Evolutionary conservation across 2,888 invertebrate species (phyloP), one percentile per base, ranked within the genome.

Genomic region (Dryocosmus kuriphilus): DNA sequence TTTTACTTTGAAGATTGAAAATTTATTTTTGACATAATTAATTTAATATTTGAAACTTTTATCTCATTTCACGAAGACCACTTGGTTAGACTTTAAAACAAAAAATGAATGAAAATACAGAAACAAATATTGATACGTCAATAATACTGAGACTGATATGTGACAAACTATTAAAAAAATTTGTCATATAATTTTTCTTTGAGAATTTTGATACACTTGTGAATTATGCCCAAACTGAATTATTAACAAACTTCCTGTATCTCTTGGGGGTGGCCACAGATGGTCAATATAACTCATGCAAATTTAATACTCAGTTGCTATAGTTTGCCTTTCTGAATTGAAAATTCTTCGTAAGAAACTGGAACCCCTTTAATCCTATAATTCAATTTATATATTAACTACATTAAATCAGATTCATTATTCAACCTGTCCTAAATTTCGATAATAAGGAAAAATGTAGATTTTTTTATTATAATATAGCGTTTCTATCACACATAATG

Each of bases 301-400:
- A 51, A 71, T 71, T 71, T 71, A 71, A 55, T 71, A 71, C 51
- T 71, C 71, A 71, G 71, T 51, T 71, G 71, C 71, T 46, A 55
- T 55, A 51, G 71, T 30, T 55, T 51, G 30, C 51, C 51, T 71
- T 71, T 51, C 32, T 14, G 51, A 71, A 71, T 71, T 51, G 51
- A 46, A n/a, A 55, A 71, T 46, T 71, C 51, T 32, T 71, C 51
- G 55, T 71, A 46, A 71, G 71, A 71, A 71, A 71, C 51, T n/a
- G 51, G 60, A 55, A 22, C n/a, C 55, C 55, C 55, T n/a, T 60
- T 60, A 60, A 22, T 55, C n/a, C 8, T 22, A 60, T 27, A 60
- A 16, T 7, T 14, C 16, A 4, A 71, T 71, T 46, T 71, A 27
- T 51, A 71, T 71, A 71, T 55, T 71, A 46, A 71, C 11, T 71